These are phyloP conservation scores for Chrosomus eos DNA, from an alignment of 2,797 vertebrate genomes.

Conservation along the genomic window DNA sequence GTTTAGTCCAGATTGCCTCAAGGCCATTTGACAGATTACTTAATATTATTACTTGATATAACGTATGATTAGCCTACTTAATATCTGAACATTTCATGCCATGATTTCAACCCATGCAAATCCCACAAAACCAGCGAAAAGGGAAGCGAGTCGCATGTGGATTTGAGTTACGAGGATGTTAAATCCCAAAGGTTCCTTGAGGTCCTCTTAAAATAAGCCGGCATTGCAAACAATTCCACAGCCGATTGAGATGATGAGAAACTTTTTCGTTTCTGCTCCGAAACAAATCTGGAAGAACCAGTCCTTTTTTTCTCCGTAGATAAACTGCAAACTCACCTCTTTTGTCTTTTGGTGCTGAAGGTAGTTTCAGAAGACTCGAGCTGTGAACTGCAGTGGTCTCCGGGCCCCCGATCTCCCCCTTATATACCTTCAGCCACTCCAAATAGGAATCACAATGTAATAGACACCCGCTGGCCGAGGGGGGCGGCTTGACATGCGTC, in stretches of 20 bases:
- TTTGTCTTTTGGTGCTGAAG: constrained; percentile 72
- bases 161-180: constrained; percentile 31
- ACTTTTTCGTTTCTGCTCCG: neutral
- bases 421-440: constrained; percentile 78
- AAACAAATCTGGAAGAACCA: neutral
- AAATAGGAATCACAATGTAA: constrained; percentile 80
- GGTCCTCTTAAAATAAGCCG: constrained; percentile 42
- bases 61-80: neutral
- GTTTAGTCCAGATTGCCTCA: neutral
- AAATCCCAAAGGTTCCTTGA: constrained; percentile 44
- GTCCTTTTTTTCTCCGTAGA: neutral
- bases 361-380: constrained; percentile 76
- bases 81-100: neutral
- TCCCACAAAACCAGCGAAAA: neutral
- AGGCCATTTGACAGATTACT: neutral
- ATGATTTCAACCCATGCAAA: constrained; percentile 27
- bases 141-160: neutral
- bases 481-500: constrained; percentile 64
- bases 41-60: neutral
- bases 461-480: constrained; percentile 72
- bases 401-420: constrained; percentile 69
- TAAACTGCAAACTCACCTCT: constrained; percentile 76
- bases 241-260: constrained; percentile 15
- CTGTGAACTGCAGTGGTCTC: constrained; percentile 78
- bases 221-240: constrained; percentile 34